These are phyloP conservation scores for Osmerus eperlanus DNA, from an alignment of 2,113 vertebrate species.

Conservation along the genomic window DNA sequence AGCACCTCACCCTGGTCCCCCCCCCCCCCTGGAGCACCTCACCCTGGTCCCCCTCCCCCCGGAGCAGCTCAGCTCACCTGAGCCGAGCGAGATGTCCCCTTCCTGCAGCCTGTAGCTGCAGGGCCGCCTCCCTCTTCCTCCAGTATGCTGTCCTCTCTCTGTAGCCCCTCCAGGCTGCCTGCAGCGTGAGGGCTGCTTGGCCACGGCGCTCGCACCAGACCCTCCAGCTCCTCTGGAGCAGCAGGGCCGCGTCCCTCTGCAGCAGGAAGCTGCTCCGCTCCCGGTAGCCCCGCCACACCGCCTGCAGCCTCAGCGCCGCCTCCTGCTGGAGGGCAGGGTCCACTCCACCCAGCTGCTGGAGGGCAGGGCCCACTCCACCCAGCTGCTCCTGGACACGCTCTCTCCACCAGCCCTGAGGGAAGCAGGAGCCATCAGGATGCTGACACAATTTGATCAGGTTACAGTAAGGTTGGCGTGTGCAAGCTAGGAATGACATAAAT, in stretches of 20 bases:
- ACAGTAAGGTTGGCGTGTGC: too few species aligned
- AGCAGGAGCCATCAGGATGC: not conserved
- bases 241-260: slow-evolving; percentile 69
- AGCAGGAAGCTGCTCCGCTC: slow-evolving; percentile 75
- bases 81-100: slow-evolving; percentile 79
- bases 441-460: not conserved
- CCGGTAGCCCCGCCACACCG: slow-evolving; percentile 81
- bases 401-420: slow-evolving; percentile 83
- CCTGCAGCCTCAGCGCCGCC: slow-evolving; percentile 80
- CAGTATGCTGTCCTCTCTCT: slow-evolving; percentile 59
- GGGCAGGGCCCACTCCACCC: slow-evolving; percentile 30
- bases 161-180: slow-evolving; percentile 82
- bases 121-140: slow-evolving; percentile 47
- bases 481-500: too few species aligned
- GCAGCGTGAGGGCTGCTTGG: slow-evolving; percentile 76
- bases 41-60: too few species aligned
- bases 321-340: slow-evolving; percentile 51
- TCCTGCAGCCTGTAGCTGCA: slow-evolving; percentile 75
- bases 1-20: too few species aligned
- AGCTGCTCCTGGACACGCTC: slow-evolving; percentile 65
- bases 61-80: slow-evolving; percentile 70
- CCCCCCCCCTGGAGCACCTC: too few species aligned
- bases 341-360: slow-evolving; percentile 41
- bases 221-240: slow-evolving; percentile 86
- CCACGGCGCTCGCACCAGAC: slow-evolving; percentile 48